These are phyloP conservation scores for Momotus momota DNA, from an alignment of 2,797 vertebrate genomes.

Conservation along the genomic window DNA sequence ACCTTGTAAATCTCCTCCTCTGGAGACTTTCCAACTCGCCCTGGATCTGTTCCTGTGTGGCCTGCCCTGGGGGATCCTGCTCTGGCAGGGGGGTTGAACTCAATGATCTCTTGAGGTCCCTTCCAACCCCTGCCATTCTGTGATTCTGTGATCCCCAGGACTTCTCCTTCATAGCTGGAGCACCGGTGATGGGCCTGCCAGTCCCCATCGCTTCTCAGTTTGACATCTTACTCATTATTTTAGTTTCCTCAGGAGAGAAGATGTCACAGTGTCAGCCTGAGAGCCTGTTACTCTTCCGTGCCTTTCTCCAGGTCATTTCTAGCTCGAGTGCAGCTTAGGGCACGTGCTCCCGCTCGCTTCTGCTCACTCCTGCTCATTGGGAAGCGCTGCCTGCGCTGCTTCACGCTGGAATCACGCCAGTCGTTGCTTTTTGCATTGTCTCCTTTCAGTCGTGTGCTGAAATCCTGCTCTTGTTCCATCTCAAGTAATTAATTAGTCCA, in stretches of 20 bases:
- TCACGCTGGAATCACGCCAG: rapidly evolving
- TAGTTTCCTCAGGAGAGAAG: background rate
- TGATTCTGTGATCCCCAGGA: background rate
- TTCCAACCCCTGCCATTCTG: no score
- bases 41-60: no score
- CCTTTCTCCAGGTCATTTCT: background rate
- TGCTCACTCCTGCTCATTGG: background rate
- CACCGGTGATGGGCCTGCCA: background rate
- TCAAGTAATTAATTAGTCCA: conserved; percentile 26
- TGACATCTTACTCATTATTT: background rate
- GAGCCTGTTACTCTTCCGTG: background rate
- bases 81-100: no score
- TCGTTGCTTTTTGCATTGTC: background rate
- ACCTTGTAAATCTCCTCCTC: no score
- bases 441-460: background rate
- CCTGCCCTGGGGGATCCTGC: no score
- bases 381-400: background rate
- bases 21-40: no score
- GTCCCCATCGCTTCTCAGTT: rapidly evolving
- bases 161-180: no score
- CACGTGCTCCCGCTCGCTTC: background rate
- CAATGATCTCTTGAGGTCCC: no score
- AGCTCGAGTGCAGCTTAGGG: background rate
- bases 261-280: background rate
- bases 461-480: background rate